Percentiles rank a stretch among this genome's conserved stretches.
These are phyloP conservation scores for Deroptyus accipitrinus DNA, from an alignment of 2,113 vertebrate species.

Conservation along the genomic window DNA sequence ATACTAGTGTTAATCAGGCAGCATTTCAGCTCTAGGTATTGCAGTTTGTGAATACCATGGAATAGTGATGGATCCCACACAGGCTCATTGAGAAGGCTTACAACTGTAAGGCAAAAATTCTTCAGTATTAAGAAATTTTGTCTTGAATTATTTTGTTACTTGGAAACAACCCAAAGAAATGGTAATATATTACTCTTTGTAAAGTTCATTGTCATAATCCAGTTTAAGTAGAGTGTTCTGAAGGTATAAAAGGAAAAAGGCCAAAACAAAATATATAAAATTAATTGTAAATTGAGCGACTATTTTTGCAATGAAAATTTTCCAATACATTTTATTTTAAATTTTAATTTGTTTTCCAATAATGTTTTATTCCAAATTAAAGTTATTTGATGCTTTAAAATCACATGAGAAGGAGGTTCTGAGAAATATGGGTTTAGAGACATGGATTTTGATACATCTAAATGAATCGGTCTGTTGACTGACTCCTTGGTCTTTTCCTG, in stretches of 20 bases:
- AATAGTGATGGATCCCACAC: neutral
- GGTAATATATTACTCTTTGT: neutral
- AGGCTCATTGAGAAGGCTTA: neutral
- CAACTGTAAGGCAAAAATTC: neutral
- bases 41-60: neutral
- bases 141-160: neutral
- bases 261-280: neutral
- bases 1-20: neutral
- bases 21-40: neutral
- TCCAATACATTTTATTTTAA: neutral
- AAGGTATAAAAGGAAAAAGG: neutral
- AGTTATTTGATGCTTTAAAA: neutral
- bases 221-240: neutral
- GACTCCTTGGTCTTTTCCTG: neutral
- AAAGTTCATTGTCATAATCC: neutral
- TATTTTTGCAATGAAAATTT: neutral
- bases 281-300: neutral
- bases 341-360: neutral
- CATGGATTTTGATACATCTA: neutral
- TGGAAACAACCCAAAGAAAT: neutral
- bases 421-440: neutral
- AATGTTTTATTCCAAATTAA: neutral
- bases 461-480: neutral
- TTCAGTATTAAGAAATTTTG: neutral
- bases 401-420: neutral